Base-by-base conservation (phyloP, 2,797 vertebrate species). In the Macroramphosus scolopax region DNA sequence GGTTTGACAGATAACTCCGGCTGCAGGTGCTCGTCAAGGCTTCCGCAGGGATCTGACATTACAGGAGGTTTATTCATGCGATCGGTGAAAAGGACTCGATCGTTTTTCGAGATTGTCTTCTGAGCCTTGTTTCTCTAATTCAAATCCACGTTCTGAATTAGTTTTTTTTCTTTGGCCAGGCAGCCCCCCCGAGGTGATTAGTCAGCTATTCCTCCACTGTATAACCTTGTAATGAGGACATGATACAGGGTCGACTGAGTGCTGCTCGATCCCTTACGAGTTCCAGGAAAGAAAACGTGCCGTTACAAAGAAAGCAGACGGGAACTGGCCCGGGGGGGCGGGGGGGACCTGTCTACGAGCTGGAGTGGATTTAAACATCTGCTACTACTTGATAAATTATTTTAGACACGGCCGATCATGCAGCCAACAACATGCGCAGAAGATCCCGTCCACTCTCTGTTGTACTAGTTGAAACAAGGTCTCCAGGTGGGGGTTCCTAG, bases 281-380 rank as follows among this genome's bases (percentile, higher is more conserved):
- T 84, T 77, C 74, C 71, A 68, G 26, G 67, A 78, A 83, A 70
- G 78, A 80, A 85, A 86, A 82, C 68, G 81, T 56, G 43, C 73
- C 78, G 86, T 90, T 86, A 87, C 66, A 44, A 67, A 77, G 56
- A 78, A 85, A 87, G 69, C 65, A 85, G 88, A 90, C 84, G 75
- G 82, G 82, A 89, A 88, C 77, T 49, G 75, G 73, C 84, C 87
- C 75, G 86, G 87, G 87, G 88, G 83, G 82, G 88, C 87, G 77
- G 86, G 87, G 87, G 88, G 83, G 82, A 89, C 77, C 81, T 84
- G 81, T 82, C 82, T 88, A 56, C 16, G 69, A 79, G 75, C 71
- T 65, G 72, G 76, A 64, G 57, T 76, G 83, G 64, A 87, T 88
- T 89, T 88, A 88, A 85, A 78, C 89, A 89, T 84, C 83, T 86